A percentile compares a stretch with the other conserved stretches of the same genome.
Conservation (phyloP, 2,113 vertebrate species). For the Boulengeromyrus knoepffleri region DNA sequence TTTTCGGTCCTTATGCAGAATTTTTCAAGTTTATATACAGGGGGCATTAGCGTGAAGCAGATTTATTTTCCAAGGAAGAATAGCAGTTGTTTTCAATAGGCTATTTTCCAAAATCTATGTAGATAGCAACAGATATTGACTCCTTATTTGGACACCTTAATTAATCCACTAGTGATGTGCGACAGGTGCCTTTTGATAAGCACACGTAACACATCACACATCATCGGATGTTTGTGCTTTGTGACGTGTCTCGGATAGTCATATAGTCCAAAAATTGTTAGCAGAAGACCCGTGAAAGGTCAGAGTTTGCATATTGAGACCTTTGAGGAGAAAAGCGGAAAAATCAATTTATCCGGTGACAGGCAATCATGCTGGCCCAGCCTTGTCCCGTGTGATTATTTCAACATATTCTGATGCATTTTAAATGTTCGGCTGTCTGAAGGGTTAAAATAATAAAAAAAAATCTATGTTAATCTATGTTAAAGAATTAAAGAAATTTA, state of each 20-base stretch:
- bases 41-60: neutral
- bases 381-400: neutral
- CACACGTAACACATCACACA: neutral
- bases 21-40: neutral
- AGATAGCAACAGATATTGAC: neutral
- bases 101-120: neutral
- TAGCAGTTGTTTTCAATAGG: neutral
- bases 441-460: neutral
- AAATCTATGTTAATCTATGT: neutral
- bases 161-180: neutral
- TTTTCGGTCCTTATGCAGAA: neutral
- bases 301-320: neutral
- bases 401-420: neutral
- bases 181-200: neutral
- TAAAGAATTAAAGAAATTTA: neutral
- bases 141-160: neutral
- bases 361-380: neutral
- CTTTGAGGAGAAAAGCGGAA: neutral
- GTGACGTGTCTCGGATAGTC: neutral
- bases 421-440: neutral
- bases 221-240: neutral
- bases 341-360: conserved; percentile 4
- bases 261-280: neutral
- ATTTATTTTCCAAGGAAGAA: neutral
- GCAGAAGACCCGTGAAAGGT: neutral